These are phyloP conservation scores for Orthosia incerta DNA, from an alignment of 2,888 invertebrate species.

Conservation along the genomic window DNA sequence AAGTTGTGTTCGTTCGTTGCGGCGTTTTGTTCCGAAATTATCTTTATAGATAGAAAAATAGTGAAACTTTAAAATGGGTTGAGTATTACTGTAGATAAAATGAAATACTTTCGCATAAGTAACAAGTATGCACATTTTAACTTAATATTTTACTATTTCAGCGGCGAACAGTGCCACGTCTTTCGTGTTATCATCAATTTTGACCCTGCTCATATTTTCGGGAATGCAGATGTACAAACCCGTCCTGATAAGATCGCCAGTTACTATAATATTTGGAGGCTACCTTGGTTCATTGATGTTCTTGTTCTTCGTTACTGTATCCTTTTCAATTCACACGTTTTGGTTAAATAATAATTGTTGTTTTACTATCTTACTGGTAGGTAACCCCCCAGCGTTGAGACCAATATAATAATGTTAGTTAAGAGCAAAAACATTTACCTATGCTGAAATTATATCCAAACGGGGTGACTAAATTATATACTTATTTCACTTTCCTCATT, in stretches of 20 bases:
- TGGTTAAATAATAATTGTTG: not conserved
- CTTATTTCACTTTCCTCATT: conserved; percentile 1
- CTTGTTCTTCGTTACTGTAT: conserved; percentile 95
- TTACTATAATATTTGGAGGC: conserved; percentile 97
- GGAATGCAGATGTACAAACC: conserved; percentile 98
- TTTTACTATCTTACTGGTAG: not conserved
- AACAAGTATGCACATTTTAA: conserved; percentile 21
- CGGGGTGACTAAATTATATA: not conserved
- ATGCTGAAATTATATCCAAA: not conserved
- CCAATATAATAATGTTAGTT: not conserved
- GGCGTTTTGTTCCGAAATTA: conserved; percentile 40
- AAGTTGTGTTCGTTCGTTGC: conserved; percentile 37
- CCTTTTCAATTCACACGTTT: conserved; percentile 78
- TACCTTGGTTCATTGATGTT: conserved; percentile 97
- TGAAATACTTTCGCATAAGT: not conserved
- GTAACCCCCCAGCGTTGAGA: not conserved
- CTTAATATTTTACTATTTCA: conserved; percentile 81
- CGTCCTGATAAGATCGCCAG: conserved; percentile 94
- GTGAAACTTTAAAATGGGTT: conserved; percentile 59
- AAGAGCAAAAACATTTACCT: not conserved
- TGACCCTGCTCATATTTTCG: conserved; percentile 96
- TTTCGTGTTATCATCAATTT: conserved; percentile 94
- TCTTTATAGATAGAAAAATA: conserved; percentile 3
- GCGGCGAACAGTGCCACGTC: conserved; percentile 94
- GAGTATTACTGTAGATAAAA: conserved; percentile 44